Base-by-base conservation (phyloP, 1,140 invertebrate species). In the Rhizoglyphus robini region DNA sequence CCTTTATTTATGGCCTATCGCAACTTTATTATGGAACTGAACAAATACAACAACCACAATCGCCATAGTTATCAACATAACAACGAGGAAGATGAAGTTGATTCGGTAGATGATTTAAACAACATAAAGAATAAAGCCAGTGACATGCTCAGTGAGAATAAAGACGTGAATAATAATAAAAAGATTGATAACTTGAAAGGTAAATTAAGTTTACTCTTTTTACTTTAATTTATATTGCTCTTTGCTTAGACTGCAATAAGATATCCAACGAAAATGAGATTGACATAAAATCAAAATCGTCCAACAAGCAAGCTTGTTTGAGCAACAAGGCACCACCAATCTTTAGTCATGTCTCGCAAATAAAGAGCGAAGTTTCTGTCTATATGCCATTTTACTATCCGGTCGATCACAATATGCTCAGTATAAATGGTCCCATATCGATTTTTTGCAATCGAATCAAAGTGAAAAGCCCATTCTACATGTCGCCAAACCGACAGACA, bases 91-190 rank as follows among this genome's bases (percentile, higher is more conserved):
- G n/a, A n/a, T n/a, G n/a, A n/a, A n/a, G n/a, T n/a, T 8, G 23
- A 54, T 54, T 32, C 23, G 51, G 31, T 27, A 5, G 23, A 25
- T 27, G 23, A 23, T 54, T 8, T 8, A 8, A 54, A 54, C 23
- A 54, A 32, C 15, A 54, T 54, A 15, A 25, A 54, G 8, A 25
- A 15, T 23, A 27, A 25, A 8, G 31, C 51, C 51, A 54, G 15
- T 20, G 20, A 32, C 51, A 54, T 23, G 15, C 23, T 5, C 31
- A 27, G 15, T 54, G 51, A 54, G 5, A 54, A 32, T 54, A 54
- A 54, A 23, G 51, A 54, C 20, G 31, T 54, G 8, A 54, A 54
- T 20, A 54, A 54, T 32, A 54, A 54, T 54, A 54, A 54, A 54
- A 32, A 54, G 23, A 54, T 27, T 8, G 51, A 54, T 11, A 25